phyloP scores from a whole-genome alignment of 2,113 vertebrate genomes.

The Prunella himalayana region DNA sequence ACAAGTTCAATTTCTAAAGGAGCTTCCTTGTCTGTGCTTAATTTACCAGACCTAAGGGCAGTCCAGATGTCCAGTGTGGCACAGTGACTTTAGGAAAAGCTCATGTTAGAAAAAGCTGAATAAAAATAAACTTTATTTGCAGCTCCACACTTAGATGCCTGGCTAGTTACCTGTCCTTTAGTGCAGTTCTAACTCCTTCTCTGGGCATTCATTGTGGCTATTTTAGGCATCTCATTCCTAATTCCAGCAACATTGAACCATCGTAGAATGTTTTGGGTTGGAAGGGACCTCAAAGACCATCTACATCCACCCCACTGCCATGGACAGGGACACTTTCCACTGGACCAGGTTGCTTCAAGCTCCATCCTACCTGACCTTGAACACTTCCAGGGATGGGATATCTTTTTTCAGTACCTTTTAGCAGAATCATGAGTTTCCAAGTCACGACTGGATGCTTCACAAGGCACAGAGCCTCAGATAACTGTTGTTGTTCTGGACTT shows the following conservation, averaged over 20 bases:
- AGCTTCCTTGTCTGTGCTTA: accelerated
- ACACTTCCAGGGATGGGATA: not conserved
- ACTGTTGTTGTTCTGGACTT: not conserved
- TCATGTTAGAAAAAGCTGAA: not conserved
- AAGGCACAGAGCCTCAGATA: not conserved
- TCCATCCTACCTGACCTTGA: not conserved
- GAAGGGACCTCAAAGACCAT: not conserved
- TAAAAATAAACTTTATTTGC: not conserved
- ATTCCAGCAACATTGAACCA: not conserved
- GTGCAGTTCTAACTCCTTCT: not conserved
- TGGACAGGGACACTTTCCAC: not conserved
- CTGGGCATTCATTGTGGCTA: not conserved
- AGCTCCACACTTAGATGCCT: not conserved
- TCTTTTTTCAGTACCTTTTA: not conserved
- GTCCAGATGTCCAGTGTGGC: not conserved
- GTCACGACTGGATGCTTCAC: too few species aligned
- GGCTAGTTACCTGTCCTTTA: not conserved
- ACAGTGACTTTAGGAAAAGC: not conserved
- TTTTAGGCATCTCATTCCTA: not conserved
- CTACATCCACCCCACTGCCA: too few species aligned
- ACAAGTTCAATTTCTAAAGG: accelerated
- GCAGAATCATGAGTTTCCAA: not conserved
- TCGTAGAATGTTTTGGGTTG: accelerated
- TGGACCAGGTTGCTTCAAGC: not conserved
- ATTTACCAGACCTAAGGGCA: not conserved